These are phyloP conservation scores for Ceratina japonica DNA, from an alignment of 1,140 invertebrate genomes.

Conservation along the genomic window DNA sequence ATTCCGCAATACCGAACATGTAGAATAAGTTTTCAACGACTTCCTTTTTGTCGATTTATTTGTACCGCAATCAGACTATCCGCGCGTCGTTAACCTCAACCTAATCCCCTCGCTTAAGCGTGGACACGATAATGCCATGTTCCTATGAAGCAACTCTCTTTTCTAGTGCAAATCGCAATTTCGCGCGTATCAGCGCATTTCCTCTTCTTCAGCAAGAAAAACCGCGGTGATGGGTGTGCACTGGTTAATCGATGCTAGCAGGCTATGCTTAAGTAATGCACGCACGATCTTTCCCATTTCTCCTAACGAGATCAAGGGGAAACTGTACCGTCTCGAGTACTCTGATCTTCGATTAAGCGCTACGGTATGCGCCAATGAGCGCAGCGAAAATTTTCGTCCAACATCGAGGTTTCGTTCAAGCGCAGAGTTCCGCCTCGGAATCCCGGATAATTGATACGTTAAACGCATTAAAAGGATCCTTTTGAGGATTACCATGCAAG, in stretches of 20 bases:
- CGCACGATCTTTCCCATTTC: background rate
- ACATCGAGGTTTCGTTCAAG: background rate
- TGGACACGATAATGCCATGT: background rate
- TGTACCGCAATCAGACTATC: background rate
- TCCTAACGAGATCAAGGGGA: conserved; percentile 30
- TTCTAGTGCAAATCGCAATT: conserved; percentile 35
- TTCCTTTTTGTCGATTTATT: background rate
- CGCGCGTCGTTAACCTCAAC: background rate
- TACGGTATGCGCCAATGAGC: background rate
- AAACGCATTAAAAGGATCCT: conserved; percentile 19
- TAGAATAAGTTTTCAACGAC: background rate
- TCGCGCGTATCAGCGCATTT: conserved; percentile 29
- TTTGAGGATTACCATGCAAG: background rate
- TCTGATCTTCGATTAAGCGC: background rate
- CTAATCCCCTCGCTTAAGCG: background rate
- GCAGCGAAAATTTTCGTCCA: background rate
- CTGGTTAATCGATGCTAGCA: conserved; percentile 34
- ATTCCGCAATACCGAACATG: too few relatives aligned
- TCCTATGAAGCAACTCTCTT: background rate
- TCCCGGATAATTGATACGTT: conserved; percentile 39
- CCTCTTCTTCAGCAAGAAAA: conserved; percentile 24
- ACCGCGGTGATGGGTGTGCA: conserved; percentile 18
- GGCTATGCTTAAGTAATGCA: background rate
- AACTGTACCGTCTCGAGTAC: too few relatives aligned
- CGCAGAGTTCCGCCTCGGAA: background rate